These are phyloP conservation scores for Grammomys surdaster DNA, from an alignment of 2,113 vertebrate genomes.

Conservation along the genomic window DNA sequence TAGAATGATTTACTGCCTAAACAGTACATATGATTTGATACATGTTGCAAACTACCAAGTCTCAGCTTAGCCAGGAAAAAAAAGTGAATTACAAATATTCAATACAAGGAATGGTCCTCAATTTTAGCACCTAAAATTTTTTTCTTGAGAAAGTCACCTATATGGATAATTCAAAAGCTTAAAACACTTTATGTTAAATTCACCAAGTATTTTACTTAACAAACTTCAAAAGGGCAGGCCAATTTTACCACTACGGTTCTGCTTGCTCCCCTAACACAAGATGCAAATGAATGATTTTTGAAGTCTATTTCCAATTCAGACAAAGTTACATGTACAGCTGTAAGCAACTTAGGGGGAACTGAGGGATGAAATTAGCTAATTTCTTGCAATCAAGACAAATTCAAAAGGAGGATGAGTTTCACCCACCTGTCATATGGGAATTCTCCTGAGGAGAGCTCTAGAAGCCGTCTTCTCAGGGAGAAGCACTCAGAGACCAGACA, in stretches of 20 bases:
- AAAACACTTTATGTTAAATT: neutral
- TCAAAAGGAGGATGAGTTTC: constrained; percentile 67
- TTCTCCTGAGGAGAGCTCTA: constrained; percentile 47
- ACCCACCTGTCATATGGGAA: constrained; percentile 70
- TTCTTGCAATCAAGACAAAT: constrained; percentile 77
- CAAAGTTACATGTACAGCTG: constrained; percentile 65
- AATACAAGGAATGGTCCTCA: neutral
- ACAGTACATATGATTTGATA: neutral
- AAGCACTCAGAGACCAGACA: constrained; percentile 47
- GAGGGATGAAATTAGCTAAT: constrained; percentile 75
- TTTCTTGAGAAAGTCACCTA: constrained; percentile 14
- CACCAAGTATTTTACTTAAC: constrained; percentile 53
- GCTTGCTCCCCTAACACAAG: constrained; percentile 39
- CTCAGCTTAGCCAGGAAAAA: neutral
- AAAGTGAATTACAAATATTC: neutral
- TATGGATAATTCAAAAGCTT: constrained; percentile 1
- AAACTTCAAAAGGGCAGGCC: constrained; percentile 21
- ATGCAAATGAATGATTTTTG: constrained; percentile 61
- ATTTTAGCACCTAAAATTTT: neutral
- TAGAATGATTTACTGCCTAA: neutral
- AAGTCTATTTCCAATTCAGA: constrained; percentile 72
- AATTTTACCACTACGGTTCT: constrained; percentile 36
- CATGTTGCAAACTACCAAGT: neutral
- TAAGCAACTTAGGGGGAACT: constrained; percentile 48
- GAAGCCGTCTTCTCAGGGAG: constrained; percentile 33